Conservation (phyloP, 2,797 vertebrate genomes). For the Euphonia xanthogaster region DNA sequence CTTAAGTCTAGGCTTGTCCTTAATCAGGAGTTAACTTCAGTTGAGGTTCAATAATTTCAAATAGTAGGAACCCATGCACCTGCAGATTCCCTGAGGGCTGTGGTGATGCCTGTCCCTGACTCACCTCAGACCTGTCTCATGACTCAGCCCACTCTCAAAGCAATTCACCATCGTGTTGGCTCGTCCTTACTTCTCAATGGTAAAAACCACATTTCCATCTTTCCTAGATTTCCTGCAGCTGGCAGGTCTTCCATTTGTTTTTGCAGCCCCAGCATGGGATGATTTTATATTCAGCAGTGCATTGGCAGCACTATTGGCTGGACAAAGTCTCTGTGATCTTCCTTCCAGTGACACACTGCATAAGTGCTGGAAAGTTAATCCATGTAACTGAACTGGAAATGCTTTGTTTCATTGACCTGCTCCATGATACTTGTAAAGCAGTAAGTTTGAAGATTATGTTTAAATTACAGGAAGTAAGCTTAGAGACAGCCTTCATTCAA, state of each 20-base stretch:
- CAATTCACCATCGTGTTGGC: not conserved
- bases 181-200: not conserved
- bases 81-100: not conserved
- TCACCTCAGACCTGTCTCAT: not conserved
- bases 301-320: not conserved
- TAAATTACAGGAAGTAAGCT: not conserved
- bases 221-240: slow-evolving; percentile 32
- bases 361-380: slow-evolving; percentile 20
- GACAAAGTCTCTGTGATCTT: not conserved
- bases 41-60: not conserved
- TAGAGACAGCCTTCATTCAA: not conserved
- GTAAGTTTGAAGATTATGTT: not conserved
- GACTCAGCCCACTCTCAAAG: not conserved
- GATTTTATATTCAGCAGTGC: slow-evolving; percentile 10
- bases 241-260: not conserved
- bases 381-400: not conserved
- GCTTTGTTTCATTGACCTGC: not conserved
- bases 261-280: slow-evolving; percentile 34
- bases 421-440: not conserved
- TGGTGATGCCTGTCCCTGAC: not conserved
- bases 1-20: not conserved
- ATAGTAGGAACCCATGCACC: not conserved
- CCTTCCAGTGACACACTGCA: not conserved
- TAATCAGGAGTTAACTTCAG: not conserved
- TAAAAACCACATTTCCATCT: not conserved